Conservation (phyloP, 2,888 invertebrate genomes). For the Onthophagus sagittarius region DNA sequence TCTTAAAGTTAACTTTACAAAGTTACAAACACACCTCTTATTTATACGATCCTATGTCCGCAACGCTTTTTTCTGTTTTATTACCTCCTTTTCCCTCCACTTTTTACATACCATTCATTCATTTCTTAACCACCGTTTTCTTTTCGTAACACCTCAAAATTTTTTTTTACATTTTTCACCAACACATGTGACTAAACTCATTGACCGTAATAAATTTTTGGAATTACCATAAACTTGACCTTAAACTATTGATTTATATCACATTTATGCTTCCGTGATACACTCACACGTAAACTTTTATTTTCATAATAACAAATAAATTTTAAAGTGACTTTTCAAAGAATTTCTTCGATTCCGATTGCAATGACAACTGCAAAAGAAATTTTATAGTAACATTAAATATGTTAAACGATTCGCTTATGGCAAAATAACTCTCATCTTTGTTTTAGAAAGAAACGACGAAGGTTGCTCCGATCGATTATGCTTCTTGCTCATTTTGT, state of each 20-base stretch:
- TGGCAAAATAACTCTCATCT: no score
- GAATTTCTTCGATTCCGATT: background rate
- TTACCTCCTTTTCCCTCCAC: background rate
- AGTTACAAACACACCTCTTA: no score
- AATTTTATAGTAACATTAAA: no score
- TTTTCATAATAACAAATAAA: background rate
- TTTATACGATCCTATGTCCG: no score
- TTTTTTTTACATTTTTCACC: no score
- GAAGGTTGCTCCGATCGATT: no score
- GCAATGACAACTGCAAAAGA: no score
- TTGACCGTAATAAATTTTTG: background rate
- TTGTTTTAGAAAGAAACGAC: no score
- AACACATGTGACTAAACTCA: background rate
- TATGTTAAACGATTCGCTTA: no score
- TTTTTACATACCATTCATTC: background rate
- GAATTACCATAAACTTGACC: background rate
- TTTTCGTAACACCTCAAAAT: no score
- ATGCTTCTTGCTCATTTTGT: no score
- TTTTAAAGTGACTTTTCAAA: background rate
- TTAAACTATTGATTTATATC: background rate
- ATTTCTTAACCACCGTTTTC: background rate
- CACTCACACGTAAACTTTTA: background rate
- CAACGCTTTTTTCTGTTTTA: background rate
- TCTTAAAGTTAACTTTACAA: no score
- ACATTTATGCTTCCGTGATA: background rate